Conservation (phyloP, 2,888 invertebrate genomes). For the Euphydryas editha region DNA sequence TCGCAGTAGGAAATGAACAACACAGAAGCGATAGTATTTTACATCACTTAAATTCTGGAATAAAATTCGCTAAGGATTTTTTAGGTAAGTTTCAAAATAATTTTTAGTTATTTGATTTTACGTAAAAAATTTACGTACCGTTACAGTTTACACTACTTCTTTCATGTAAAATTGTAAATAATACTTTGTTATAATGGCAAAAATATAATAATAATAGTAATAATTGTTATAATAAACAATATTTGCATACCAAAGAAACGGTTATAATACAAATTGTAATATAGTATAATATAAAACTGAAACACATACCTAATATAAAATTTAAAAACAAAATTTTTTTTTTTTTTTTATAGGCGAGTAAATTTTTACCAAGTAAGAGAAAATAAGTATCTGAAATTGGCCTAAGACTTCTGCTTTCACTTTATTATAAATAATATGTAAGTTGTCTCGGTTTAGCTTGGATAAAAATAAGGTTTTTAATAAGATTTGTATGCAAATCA, state of each 20-base stretch:
- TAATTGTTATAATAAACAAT: no score
- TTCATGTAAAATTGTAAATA: not conserved
- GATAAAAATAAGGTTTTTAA: not conserved
- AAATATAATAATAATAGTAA: no score
- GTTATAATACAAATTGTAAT: no score
- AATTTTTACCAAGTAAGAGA: no score
- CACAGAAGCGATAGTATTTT: conserved; percentile 63
- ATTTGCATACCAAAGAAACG: no score
- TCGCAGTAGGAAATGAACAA: conserved; percentile 53
- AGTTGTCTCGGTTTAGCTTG: not conserved
- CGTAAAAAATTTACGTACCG: not conserved
- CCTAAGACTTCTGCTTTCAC: not conserved
- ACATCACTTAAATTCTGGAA: conserved; percentile 67
- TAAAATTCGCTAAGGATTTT: conserved; percentile 74
- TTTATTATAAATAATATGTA: not conserved
- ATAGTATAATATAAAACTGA: no score
- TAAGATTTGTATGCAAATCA: not conserved
- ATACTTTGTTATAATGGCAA: no score
- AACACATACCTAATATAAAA: not conserved
- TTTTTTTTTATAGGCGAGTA: no score
- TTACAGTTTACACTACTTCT: not conserved
- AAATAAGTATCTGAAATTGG: not conserved
- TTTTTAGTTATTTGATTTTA: not conserved
- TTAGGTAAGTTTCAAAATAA: conserved; percentile 60
- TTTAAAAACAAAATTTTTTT: no score